Percentiles rank a stretch among this genome's conserved stretches.
phyloP scores from a whole-genome alignment of 2,797 vertebrate species.

The Onychomys arenicola region DNA sequence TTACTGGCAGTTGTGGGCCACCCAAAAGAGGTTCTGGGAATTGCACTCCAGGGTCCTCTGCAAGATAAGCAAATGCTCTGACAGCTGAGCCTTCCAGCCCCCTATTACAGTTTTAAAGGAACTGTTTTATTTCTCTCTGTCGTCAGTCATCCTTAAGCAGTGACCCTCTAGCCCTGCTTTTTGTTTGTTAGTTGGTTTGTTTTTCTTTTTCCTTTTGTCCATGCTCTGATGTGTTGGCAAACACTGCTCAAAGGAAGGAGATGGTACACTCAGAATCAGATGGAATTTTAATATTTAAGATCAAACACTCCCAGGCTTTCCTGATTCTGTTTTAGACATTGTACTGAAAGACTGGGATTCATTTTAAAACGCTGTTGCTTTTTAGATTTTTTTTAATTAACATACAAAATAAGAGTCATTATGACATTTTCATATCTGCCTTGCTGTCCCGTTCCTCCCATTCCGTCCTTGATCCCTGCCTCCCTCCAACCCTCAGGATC shows the following conservation, averaged over 20 bases:
- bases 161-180: not conserved
- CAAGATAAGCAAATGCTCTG: not conserved
- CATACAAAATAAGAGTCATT: not conserved
- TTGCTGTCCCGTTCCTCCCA: rapidly evolving
- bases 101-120: not conserved
- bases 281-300: too few relatives aligned
- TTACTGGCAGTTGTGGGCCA: not conserved
- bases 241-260: not conserved
- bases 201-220: not conserved
- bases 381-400: not conserved
- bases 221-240: not conserved
- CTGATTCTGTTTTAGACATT: not conserved
- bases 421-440: not conserved
- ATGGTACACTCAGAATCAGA: not conserved
- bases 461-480: too few relatives aligned
- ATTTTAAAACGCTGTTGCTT: not conserved
- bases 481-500: not conserved
- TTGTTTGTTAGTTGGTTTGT: not conserved
- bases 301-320: not conserved
- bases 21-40: not conserved
- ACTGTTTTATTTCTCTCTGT: not conserved
- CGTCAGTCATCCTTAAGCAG: not conserved
- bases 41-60: not conserved
- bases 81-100: not conserved
- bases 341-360: not conserved